Percentiles rank a stretch among this genome's conserved stretches.
phyloP scores from a whole-genome alignment of 2,797 vertebrate genomes.

The Poeciliopsis presidionis region DNA sequence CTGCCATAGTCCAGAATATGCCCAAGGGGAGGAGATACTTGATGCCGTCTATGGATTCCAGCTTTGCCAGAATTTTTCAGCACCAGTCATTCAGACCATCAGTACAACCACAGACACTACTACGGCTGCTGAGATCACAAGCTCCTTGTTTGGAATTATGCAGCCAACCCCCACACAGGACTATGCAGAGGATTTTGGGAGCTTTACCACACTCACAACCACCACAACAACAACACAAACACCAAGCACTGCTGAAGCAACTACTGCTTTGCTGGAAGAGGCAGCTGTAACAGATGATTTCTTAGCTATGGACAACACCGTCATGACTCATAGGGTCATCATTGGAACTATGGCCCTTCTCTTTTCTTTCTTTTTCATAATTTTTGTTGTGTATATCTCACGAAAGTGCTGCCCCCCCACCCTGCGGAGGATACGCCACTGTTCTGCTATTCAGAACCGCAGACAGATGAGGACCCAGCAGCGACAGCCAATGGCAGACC shows the following conservation, averaged over 20 bases:
- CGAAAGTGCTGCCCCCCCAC: constrained; percentile 98
- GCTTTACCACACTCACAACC: constrained; percentile 87
- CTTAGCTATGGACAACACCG: constrained; percentile 91
- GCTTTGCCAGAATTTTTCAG: constrained; percentile 97
- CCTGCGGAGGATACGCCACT: constrained; percentile 95
- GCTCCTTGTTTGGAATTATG: constrained; percentile 92
- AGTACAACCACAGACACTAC: constrained; percentile 82
- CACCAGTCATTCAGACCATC: constrained; percentile 85
- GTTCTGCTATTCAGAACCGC: constrained; percentile 97
- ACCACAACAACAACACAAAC: constrained; percentile 76
- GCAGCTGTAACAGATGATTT: constrained; percentile 90
- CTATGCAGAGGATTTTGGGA: constrained; percentile 95
- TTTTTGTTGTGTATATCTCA: constrained; percentile 99
- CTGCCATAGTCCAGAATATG: constrained; percentile 95
- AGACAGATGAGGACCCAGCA: constrained; percentile 98
- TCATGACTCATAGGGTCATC: constrained; percentile 97
- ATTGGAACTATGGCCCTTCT: constrained; percentile 99
- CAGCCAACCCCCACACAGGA: constrained; percentile 90
- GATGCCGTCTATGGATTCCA: constrained; percentile 98
- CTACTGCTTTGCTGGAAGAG: constrained; percentile 80
- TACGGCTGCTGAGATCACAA: constrained; percentile 83
- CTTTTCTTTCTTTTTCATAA: constrained; percentile 99
- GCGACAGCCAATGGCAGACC: constrained; percentile 95
- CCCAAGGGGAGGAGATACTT: constrained; percentile 98
- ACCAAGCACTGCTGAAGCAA: constrained; percentile 75